A percentile compares a stretch with the other conserved stretches of the same genome.
Evolutionary conservation across 2,113 vertebrate species (phyloP).

Genomic region (Rhegmatorhina hoffmannsi): DNA sequence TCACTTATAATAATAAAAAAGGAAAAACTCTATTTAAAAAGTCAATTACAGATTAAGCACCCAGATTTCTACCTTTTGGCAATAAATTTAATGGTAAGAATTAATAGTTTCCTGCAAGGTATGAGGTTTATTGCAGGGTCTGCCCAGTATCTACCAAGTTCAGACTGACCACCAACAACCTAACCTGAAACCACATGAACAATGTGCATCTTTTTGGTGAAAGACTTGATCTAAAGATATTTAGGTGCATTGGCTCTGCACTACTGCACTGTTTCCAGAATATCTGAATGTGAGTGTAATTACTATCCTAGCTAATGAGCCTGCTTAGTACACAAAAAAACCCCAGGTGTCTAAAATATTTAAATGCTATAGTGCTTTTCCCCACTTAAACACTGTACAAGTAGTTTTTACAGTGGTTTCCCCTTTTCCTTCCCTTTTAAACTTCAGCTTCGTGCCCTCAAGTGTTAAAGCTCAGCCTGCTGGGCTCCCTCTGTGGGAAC

Average conservation of each 20-base stretch:
- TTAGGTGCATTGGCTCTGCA: not conserved
- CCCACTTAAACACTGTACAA: not conserved
- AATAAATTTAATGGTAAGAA: not conserved
- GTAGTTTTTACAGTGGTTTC: not conserved
- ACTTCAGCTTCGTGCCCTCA: not conserved
- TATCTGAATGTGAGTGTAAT: not conserved
- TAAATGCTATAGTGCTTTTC: not conserved
- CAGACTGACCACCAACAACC: not conserved
- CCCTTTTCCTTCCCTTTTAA: not conserved
- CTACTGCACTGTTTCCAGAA: not conserved
- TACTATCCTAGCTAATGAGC: not conserved
- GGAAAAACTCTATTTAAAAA: not conserved
- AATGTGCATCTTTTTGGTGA: not conserved
- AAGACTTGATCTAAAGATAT: not conserved
- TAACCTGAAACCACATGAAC: rapidly evolving
- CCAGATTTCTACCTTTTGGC: not conserved
- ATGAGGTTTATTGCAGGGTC: not conserved
- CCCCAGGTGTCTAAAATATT: not conserved
- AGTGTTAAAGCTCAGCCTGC: not conserved
- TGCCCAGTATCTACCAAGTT: not conserved
- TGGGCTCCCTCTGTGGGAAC: not conserved
- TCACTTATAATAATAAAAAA: not conserved
- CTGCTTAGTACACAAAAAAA: not conserved
- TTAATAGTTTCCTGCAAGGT: not conserved
- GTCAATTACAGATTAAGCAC: not conserved